phyloP scores from a whole-genome alignment of 2,113 vertebrate genomes.

The Thinocorus orbignyianus region DNA sequence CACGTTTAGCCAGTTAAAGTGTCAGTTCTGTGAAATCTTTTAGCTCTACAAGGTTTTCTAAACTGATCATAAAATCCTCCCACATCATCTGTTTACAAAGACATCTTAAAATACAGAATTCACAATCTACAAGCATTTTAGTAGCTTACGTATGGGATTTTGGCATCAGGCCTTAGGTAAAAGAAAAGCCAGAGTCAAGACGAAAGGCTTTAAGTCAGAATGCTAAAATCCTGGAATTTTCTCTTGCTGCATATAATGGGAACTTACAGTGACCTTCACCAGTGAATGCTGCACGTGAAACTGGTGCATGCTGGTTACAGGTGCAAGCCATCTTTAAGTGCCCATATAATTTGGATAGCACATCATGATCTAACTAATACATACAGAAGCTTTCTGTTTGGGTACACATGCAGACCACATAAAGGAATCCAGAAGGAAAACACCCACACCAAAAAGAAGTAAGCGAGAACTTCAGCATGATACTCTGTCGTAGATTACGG shows the following conservation, averaged over 20 bases:
- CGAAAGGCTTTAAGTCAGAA: not conserved
- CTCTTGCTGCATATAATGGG: not conserved
- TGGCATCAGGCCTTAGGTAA: not conserved
- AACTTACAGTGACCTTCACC: not conserved
- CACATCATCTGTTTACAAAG: not conserved
- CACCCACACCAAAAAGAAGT: not conserved
- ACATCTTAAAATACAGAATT: not conserved
- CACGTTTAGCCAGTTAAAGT: not conserved
- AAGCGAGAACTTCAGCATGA: not conserved
- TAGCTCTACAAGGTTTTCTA: not conserved
- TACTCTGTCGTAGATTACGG: not conserved
- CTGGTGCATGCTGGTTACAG: not conserved
- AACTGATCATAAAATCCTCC: not conserved
- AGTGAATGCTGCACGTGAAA: not conserved
- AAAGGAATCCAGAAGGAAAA: not conserved
- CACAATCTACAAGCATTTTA: not conserved
- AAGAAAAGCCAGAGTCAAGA: not conserved
- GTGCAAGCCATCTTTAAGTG: not conserved
- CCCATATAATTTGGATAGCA: no score
- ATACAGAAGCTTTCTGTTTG: not conserved
- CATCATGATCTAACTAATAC: not conserved
- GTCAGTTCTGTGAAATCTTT: fast-evolving
- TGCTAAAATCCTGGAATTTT: not conserved
- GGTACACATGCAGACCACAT: not conserved
- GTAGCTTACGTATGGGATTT: not conserved